Percentiles rank a stretch among this genome's conserved stretches.
phyloP scores from a whole-genome alignment of 2,113 vertebrate genomes.

The Corythornis madagascariensis region DNA sequence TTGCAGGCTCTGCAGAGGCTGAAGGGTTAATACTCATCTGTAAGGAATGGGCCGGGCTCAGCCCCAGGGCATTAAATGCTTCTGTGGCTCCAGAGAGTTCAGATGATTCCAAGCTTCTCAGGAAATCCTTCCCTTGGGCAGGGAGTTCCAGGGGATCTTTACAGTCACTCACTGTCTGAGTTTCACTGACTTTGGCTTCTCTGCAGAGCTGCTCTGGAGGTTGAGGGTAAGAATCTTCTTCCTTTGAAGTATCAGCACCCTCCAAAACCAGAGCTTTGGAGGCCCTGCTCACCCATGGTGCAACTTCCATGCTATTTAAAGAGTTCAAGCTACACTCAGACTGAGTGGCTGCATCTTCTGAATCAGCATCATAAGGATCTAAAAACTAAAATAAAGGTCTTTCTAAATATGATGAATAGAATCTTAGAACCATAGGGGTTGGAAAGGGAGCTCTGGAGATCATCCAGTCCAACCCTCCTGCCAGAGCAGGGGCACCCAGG shows the following conservation, averaged over 20 bases:
- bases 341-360: slow-evolving; percentile 73
- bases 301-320: not conserved
- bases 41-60: not conserved
- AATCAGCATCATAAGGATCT: slow-evolving; percentile 86
- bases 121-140: not conserved
- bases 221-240: not conserved
- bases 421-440: too few species aligned
- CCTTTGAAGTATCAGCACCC: not conserved
- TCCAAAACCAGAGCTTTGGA: not conserved
- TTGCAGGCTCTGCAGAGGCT: not conserved
- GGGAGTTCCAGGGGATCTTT: not conserved
- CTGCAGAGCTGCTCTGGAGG: not conserved
- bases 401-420: not conserved
- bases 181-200: not conserved
- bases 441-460: too few species aligned
- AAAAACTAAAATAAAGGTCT: slow-evolving; percentile 70
- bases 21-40: not conserved
- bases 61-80: not conserved
- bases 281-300: too few species aligned
- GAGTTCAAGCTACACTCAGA: slow-evolving; percentile 3
- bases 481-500: too few species aligned
- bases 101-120: not conserved
- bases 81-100: not conserved
- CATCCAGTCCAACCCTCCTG: too few species aligned
- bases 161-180: slow-evolving; percentile 37